Percentiles rank a stretch among this genome's conserved stretches.
Conservation (phyloP, 2,888 invertebrate species). For the Plusia festucae region DNA sequence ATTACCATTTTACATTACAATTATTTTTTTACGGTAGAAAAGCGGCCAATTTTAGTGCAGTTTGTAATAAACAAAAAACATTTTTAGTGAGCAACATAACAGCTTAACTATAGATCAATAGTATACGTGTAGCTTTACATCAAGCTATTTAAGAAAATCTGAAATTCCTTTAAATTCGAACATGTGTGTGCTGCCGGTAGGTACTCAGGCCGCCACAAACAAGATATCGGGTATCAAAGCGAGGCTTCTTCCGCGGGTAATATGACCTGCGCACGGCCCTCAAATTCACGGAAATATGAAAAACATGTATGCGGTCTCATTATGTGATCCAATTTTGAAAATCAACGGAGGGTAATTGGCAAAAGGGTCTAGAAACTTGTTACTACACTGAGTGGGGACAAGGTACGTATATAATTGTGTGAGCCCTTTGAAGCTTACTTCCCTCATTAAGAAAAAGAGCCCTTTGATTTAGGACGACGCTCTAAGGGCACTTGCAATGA, state of each 20-base stretch:
- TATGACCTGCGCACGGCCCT: slow-evolving; percentile 1
- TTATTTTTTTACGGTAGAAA: too few relatives aligned
- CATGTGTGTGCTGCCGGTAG: not conserved
- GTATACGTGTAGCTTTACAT: slow-evolving; percentile 7
- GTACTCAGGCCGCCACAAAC: slow-evolving; percentile 13
- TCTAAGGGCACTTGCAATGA: slow-evolving; percentile 7
- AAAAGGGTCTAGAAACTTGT: slow-evolving; percentile 30
- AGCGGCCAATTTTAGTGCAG: not conserved
- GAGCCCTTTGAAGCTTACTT: slow-evolving; percentile 29
- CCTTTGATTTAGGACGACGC: not conserved
- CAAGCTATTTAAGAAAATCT: slow-evolving; percentile 43
- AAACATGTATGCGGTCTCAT: not conserved
- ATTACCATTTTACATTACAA: not conserved
- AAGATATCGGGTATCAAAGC: slow-evolving; percentile 27
- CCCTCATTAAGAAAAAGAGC: slow-evolving; percentile 10
- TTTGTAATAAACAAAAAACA: slow-evolving; percentile 13
- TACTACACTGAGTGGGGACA: slow-evolving; percentile 13
- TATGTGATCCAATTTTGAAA: not conserved
- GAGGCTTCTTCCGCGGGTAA: slow-evolving; percentile 9
- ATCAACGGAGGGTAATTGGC: slow-evolving; percentile 14
- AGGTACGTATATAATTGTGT: slow-evolving; percentile 6
- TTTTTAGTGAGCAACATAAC: slow-evolving; percentile 10
- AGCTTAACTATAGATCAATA: slow-evolving; percentile 26
- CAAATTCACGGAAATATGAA: not conserved
- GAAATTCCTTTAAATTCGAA: slow-evolving; percentile 19